Evolutionary conservation across 2,888 invertebrate genomes (phyloP).

Genomic region (Amblyjoppa fuscipennis): DNA sequence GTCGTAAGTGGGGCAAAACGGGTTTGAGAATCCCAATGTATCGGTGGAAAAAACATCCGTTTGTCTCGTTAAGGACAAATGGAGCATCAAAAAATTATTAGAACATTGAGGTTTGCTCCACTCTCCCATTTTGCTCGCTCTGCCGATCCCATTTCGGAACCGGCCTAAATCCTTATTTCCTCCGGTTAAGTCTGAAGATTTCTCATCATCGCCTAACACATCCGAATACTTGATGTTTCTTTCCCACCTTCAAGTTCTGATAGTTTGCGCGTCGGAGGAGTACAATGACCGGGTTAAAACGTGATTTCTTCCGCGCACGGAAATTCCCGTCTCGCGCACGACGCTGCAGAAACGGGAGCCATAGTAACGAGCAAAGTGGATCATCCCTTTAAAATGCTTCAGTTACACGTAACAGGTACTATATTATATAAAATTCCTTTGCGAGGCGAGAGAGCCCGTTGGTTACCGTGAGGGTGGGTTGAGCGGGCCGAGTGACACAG

Average conservation of each 20-base stretch:
- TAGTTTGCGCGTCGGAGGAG: not conserved
- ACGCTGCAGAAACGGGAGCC: not conserved
- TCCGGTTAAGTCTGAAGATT: too few relatives aligned
- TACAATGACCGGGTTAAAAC: conserved; percentile 3
- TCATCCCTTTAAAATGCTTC: not conserved
- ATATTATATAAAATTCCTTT: conserved; percentile 73
- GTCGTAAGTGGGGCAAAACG: too few relatives aligned
- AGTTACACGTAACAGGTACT: conserved; percentile 7
- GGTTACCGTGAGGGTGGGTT: conserved; percentile 4
- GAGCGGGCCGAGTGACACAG: conserved; percentile 36
- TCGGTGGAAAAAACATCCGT: too few relatives aligned
- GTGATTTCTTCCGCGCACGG: not conserved
- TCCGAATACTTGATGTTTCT: too few relatives aligned
- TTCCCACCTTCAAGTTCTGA: not conserved
- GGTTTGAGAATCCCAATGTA: too few relatives aligned
- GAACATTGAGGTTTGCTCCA: too few relatives aligned
- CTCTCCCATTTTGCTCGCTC: too few relatives aligned
- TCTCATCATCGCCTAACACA: too few relatives aligned
- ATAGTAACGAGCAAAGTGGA: conserved; percentile 1
- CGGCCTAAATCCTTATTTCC: too few relatives aligned
- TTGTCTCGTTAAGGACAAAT: too few relatives aligned
- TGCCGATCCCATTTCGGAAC: too few relatives aligned
- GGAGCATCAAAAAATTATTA: too few relatives aligned
- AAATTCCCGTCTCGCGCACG: conserved; percentile 15
- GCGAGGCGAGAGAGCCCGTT: conserved; percentile 59